Conservation (phyloP, 2,888 invertebrate genomes). For the Tetragonula carbonaria region DNA sequence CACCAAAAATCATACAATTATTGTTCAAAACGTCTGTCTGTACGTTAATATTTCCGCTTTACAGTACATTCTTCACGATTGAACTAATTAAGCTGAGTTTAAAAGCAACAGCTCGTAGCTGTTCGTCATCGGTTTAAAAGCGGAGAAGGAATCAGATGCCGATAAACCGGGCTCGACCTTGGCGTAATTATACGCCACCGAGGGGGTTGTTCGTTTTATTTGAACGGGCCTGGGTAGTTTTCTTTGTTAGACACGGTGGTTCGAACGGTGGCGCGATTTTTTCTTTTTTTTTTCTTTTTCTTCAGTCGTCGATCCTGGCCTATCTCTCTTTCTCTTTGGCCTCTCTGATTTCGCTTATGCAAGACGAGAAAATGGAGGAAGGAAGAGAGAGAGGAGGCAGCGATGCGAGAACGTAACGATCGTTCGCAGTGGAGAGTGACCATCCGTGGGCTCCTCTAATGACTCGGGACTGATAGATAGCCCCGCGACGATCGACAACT, state of each 20-base stretch:
- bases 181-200: constrained; percentile 2
- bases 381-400: constrained; percentile 6
- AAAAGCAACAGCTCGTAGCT: not conserved
- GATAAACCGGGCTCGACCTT: constrained; percentile 4
- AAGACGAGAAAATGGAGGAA: not conserved
- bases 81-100: not conserved
- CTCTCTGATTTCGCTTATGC: constrained; percentile 13
- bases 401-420: constrained; percentile 64
- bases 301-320: not conserved
- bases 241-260: constrained; percentile 16
- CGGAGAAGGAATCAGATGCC: not conserved
- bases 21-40: too few species aligned
- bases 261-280: constrained; percentile 7
- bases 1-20: too few species aligned
- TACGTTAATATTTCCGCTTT: not conserved
- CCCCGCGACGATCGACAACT: constrained; percentile 64
- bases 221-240: constrained; percentile 4
- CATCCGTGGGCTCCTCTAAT: constrained; percentile 61
- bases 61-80: too few species aligned
- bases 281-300: not conserved
- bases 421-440: constrained; percentile 39
- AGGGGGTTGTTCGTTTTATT: not conserved
- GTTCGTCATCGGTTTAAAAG: not conserved
- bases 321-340: not conserved
- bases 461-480: constrained; percentile 66